Base-by-base conservation (phyloP, 2,888 invertebrate genomes). In the Dryobotodes eremita region DNA sequence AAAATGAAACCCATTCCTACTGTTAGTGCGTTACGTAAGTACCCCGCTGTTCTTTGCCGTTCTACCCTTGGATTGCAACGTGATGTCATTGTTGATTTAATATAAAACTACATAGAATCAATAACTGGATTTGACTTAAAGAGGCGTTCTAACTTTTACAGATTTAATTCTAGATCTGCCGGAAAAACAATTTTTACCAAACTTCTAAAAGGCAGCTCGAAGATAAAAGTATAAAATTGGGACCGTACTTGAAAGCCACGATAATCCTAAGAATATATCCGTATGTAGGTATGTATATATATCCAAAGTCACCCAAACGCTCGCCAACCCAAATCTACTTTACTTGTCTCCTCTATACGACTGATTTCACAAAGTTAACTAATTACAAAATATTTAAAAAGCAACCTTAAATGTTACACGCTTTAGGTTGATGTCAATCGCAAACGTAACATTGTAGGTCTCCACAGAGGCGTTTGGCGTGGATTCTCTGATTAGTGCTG, bases 401-500 rank as follows among this genome's bases (percentile, higher is more conserved):
- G 42, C 48, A 77, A 23, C 85, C 64, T 75, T 92, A 89, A 46
- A 1, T 0, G 0, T 5, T 17, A 5, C 0, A 0, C 0, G 0
- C 0, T 89, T n/a, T 92, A 79, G 82, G 89, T 88, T 31, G 62
- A 80, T 61, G 5, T 26, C 13, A 74, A 71, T 62, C 13, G 91
- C 73, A 89, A 42, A 10, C n/a, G n/a, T 75, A 86, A 85, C 17
- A 11, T 87, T 89, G 91, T 89, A 86, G 85, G 85, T 85, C 82
- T 80, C 85, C 86, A 76, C 81, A 89, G 88, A 90, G 89, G 92
- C 91, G 90, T 92, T 92, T 87, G 91, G 89, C 83, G 87, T 91
- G 89, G 90, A 86, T 89, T 90, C 90, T 88, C 84, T 88, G 92
- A 93, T 93, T 94, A 94, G 94, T 93, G 95, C 23, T 92, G 95